These are phyloP conservation scores for Hippocampus mohnikei DNA, from an alignment of 2,113 vertebrate genomes.

Conservation along the genomic window DNA sequence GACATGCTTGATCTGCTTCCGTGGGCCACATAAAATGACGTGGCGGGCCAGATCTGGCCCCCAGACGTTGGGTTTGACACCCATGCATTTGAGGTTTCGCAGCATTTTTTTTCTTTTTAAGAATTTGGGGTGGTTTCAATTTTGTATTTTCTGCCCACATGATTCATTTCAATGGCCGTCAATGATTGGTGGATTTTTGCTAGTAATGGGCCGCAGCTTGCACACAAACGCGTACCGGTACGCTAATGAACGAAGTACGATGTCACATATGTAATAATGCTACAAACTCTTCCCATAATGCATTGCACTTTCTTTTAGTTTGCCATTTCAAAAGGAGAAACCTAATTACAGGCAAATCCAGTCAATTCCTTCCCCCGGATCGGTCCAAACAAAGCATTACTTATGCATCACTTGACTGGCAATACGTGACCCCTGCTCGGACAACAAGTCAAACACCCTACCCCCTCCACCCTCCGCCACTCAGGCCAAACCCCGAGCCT, in stretches of 20 bases:
- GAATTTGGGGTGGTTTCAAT: too few species aligned
- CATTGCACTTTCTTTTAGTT: constrained; percentile 26
- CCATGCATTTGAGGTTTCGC: too few species aligned
- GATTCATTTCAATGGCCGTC: too few species aligned
- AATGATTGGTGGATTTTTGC: too few species aligned
- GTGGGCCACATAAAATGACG: too few species aligned
- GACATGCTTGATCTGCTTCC: too few species aligned
- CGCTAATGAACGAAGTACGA: not conserved
- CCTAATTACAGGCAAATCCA: constrained; percentile 57
- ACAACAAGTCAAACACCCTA: constrained; percentile 38
- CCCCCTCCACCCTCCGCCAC: constrained; percentile 5
- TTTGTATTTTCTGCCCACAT: too few species aligned
- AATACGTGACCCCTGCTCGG: constrained; percentile 49
- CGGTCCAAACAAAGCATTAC: constrained; percentile 61
- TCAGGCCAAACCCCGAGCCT: constrained; percentile 16
- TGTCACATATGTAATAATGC: not conserved
- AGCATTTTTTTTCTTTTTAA: too few species aligned
- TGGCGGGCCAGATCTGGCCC: too few species aligned
- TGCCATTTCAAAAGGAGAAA: constrained; percentile 47
- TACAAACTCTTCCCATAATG: constrained; percentile 19
- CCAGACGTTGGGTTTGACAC: too few species aligned
- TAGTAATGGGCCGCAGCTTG: not conserved
- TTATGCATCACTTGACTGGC: constrained; percentile 63
- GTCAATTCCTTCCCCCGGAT: constrained; percentile 45
- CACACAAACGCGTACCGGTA: not conserved